A percentile compares a stretch with the other conserved stretches of the same genome.
These are phyloP conservation scores for Atractosteus spatula DNA, from an alignment of 2,113 vertebrate species.

Conservation along the genomic window DNA sequence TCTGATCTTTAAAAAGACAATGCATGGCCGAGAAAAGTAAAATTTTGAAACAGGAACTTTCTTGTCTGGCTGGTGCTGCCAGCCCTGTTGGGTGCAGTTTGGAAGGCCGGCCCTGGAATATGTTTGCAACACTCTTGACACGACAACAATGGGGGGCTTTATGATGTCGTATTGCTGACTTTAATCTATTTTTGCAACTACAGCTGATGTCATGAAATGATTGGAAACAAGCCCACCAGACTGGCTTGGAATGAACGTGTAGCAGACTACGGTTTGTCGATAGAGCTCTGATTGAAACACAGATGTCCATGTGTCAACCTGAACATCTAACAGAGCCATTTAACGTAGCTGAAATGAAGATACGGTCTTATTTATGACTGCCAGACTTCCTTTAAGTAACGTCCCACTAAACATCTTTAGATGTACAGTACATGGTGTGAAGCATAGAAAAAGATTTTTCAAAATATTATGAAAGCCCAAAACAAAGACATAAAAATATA, in stretches of 20 bases:
- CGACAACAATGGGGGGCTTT: too few relatives aligned
- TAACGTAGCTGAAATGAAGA: not conserved
- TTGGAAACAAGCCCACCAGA: too few relatives aligned
- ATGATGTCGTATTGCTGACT: too few relatives aligned
- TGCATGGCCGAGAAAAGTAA: not conserved
- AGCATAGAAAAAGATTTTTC: slow-evolving; percentile 1
- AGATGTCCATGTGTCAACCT: too few relatives aligned
- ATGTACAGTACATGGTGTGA: not conserved
- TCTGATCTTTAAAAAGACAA: too few relatives aligned
- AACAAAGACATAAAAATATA: slow-evolving; percentile 14
- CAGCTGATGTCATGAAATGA: too few relatives aligned
- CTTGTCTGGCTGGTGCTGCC: not conserved
- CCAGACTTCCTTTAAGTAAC: slow-evolving; percentile 5
- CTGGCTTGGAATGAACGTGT: too few relatives aligned
- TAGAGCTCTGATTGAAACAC: too few relatives aligned
- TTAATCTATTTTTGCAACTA: too few relatives aligned
- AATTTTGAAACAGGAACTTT: not conserved
- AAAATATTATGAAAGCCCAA: slow-evolving; percentile 15
- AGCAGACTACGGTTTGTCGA: too few relatives aligned
- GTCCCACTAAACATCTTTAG: not conserved
- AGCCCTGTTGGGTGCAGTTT: not conserved
- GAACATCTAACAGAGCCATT: not conserved
- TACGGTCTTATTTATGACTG: not conserved
- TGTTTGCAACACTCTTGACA: too few relatives aligned
- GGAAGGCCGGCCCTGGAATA: too few relatives aligned